Evolutionary conservation across 2,888 invertebrate genomes (phyloP).

Genomic region (Cephus rjabovi): DNA sequence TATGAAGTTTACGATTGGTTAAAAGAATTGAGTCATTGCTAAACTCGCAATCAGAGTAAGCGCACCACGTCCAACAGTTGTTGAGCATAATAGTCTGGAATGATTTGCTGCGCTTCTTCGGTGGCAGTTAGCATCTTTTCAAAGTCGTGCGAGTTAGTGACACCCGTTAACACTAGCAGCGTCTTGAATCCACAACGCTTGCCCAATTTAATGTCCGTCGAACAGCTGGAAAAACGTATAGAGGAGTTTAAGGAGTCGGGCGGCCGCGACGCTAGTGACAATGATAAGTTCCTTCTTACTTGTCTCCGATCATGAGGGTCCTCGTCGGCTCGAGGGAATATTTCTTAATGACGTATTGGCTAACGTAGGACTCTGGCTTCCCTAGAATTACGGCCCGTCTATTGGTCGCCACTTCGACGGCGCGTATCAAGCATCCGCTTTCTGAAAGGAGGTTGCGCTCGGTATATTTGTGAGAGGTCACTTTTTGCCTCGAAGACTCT

Average conservation of each 20-base stretch:
- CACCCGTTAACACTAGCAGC: conserved; percentile 88
- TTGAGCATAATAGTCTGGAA: conserved; percentile 66
- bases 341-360: conserved; percentile 77
- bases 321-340: conserved; percentile 83
- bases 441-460: conserved; percentile 67
- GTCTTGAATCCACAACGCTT: conserved; percentile 89
- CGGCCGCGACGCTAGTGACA: background rate
- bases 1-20: too few species aligned
- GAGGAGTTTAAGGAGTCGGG: background rate
- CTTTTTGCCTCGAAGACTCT: background rate
- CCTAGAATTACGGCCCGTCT: conserved; percentile 86
- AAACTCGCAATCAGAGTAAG: background rate
- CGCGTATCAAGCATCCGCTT: conserved; percentile 87
- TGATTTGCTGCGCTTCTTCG: conserved; percentile 30
- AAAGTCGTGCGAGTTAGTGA: conserved; percentile 75
- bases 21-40: too few species aligned
- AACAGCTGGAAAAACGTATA: conserved; percentile 69
- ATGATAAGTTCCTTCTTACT: conserved; percentile 63
- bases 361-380: conserved; percentile 88
- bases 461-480: background rate
- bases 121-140: conserved; percentile 63
- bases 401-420: conserved; percentile 85
- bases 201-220: conserved; percentile 92
- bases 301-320: conserved; percentile 93
- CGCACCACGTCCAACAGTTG: conserved; percentile 59